Base-by-base conservation (phyloP, 2,888 invertebrate species). In the Prenolepis imparis region DNA sequence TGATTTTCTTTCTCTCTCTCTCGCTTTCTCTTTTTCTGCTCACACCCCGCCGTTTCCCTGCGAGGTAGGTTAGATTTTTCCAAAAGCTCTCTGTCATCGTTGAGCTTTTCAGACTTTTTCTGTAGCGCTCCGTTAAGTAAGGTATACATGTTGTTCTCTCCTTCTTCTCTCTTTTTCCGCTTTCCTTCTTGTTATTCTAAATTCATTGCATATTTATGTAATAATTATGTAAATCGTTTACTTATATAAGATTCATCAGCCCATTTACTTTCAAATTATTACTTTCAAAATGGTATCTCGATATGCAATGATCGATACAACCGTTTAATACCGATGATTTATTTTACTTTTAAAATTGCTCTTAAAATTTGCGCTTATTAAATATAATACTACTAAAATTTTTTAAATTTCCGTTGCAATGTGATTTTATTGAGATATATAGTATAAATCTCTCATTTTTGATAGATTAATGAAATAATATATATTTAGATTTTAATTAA, bases 11-110 rank as follows among this genome's bases (percentile, higher is more conserved):
- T 44, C 18, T 44, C 44, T 18, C 44, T 41, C 41, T 0, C 24
- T 83, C 63, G 55, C 59, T 32, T 83, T 36, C 52, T 41, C 74
- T 73, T 48, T 55, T 66, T 57, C 82, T 73, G 55, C 64, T 68
- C 32, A 36, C 39, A 21, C 41, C 44, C 28, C 73, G 18, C 67
- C 67, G 11, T 39, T 59, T 24, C 41, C 24, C 32, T 28, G 57
- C 59, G 24, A 41, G 28, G 18, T 15, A 24, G 72, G 55, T 61
- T 72, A 63, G 55, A 63, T 82, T 84, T 85, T 85, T 84, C 78
- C 83, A 80, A 80, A 52, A 78, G 82, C 67, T n/a, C 75, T 86
- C 81, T 77, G 63, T 83, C 75, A 66, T 61, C 73, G 67, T 61
- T 70, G 57, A 74, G 66, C 61, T 81, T 74, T 67, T 80, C 52